phyloP scores from a whole-genome alignment of 2,797 vertebrate genomes.

The Bovichtus variegatus region DNA sequence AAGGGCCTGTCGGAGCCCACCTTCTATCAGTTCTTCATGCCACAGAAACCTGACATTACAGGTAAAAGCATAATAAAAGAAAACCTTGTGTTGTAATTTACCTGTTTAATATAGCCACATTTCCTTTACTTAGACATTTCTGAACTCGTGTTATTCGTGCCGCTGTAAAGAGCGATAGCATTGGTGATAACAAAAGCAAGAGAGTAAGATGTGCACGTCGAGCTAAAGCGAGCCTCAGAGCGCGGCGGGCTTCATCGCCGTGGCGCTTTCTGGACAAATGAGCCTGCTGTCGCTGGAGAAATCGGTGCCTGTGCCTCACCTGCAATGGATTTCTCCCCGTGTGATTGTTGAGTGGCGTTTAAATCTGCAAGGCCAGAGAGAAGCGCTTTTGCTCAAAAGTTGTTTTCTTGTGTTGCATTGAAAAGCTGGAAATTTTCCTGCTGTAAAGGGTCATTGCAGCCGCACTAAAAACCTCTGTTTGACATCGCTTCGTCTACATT shows the following conservation, averaged over 20 bases:
- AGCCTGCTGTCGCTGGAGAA: conserved; percentile 31
- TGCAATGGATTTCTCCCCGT: conserved; percentile 19
- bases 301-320: conserved; percentile 13
- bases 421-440: conserved; percentile 8
- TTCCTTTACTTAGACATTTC: no score
- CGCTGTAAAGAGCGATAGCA: background rate
- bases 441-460: background rate
- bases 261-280: conserved; percentile 38
- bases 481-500: background rate
- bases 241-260: no score
- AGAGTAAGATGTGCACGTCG: conserved; percentile 46
- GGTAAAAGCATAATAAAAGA: conserved; percentile 81
- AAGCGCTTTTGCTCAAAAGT: conserved; percentile 4
- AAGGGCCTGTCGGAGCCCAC: conserved; percentile 98
- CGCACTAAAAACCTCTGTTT: background rate
- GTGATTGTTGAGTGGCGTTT: conserved; percentile 23
- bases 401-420: conserved; percentile 6
- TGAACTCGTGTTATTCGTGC: no score
- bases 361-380: conserved; percentile 15
- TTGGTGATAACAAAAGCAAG: conserved; percentile 46
- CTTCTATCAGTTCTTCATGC: conserved; percentile 97
- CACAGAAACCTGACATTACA: conserved; percentile 97
- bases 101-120: background rate
- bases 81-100: background rate
- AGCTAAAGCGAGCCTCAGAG: conserved; percentile 46